Conservation (phyloP, 2,888 invertebrate genomes). For the Oscheius onirici region DNA sequence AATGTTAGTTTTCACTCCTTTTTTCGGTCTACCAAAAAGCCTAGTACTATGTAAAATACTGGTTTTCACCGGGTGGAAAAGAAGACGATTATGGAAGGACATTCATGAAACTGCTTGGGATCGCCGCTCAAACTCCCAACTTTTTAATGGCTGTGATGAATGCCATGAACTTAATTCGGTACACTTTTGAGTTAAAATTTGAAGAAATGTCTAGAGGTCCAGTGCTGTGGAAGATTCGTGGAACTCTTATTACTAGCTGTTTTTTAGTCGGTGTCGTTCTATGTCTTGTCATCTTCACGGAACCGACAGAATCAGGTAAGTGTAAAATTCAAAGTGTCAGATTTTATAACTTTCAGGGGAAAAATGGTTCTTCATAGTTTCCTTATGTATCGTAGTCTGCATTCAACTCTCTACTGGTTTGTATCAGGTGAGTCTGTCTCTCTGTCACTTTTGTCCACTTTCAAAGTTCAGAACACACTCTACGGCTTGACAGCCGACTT, state of each 20-base stretch:
- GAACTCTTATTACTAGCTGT: conserved; percentile 62
- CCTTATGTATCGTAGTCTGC: conserved; percentile 73
- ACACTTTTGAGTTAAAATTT: background rate
- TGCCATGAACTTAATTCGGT: conserved; percentile 50
- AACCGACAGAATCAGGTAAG: background rate
- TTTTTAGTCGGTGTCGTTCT: conserved; percentile 73
- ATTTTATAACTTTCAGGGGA: conserved; percentile 69
- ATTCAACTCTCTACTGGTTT: conserved; percentile 85
- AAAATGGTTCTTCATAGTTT: conserved; percentile 73
- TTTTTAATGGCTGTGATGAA: conserved; percentile 81
- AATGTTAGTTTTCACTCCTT: conserved; percentile 6
- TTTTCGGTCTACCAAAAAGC: too few species aligned
- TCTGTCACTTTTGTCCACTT: background rate
- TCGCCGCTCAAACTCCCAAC: conserved; percentile 92
- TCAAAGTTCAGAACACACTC: conserved; percentile 88
- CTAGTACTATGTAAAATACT: conserved; percentile 78
- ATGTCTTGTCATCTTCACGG: conserved; percentile 71
- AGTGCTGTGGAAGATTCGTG: conserved; percentile 85
- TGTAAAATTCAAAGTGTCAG: background rate
- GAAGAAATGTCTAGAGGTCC: conserved; percentile 82
- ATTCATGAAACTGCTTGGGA: conserved; percentile 86
- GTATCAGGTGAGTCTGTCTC: conserved; percentile 75
- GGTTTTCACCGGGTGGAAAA: conserved; percentile 76
- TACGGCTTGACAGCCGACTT: conserved; percentile 93
- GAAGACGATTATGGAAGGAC: conserved; percentile 77